Evolutionary conservation across 2,797 vertebrate species (phyloP), one percentile per base, ranked within the genome.

Genomic region (Malacoctenus gilli): DNA sequence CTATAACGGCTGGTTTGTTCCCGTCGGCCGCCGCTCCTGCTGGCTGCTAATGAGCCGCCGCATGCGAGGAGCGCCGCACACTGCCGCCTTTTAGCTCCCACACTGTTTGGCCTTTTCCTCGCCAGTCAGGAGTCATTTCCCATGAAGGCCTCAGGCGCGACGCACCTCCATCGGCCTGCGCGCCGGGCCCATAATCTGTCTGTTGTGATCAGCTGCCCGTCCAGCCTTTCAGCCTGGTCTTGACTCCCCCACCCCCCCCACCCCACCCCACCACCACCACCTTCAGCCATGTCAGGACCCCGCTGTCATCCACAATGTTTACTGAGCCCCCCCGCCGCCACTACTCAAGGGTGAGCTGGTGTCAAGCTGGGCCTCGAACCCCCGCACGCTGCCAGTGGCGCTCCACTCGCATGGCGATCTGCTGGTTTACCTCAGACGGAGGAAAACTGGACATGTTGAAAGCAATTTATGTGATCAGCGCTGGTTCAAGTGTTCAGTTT

Each of bases 81-180:
- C 91, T 92, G 87, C 83, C 56, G 80, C 90, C 91, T 92, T 93
- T 93, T 92, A 93, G 83, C 78, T 55, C 67, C 46, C 21, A 82
- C 72, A 77, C 81, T 76, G 83, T 80, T 84, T 80, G 72, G 83
- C 64, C 86, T 88, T 92, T 89, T 90, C 88, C 80, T 85, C 87
- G 82, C 89, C 87, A 92, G 90, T 94, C 93, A 92, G 87, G 89
- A 91, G 85, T 94, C 88, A 93, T 94, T 94, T 95, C 93, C 92
- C 87, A 86, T 79, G 83, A 89, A 93, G 91, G 89, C 86, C 85
- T 92, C 92, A 92, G 84, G 77, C 77, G 28, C 16, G 60, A 78
- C 61, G 79, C 83, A 75, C 82, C 79, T 88, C 85, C 67, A 43
- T 75, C 44, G 3, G 55, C 76, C 74, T 59, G 78, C 81, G 54